Evolutionary conservation across 2,113 vertebrate genomes (phyloP).

Genomic region (Halcyon senegalensis): DNA sequence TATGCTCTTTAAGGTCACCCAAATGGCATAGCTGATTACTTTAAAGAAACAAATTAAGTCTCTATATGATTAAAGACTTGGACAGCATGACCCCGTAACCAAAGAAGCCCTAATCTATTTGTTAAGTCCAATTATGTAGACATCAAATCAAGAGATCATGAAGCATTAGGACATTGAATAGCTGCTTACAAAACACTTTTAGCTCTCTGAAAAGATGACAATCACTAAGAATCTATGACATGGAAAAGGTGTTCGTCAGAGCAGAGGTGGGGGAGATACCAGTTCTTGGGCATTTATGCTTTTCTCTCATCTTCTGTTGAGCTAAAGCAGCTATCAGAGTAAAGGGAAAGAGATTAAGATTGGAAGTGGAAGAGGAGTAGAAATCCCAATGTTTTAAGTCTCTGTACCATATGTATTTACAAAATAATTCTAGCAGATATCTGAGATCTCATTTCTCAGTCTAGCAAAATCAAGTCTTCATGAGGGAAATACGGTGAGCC

Average conservation of each 20-base stretch:
- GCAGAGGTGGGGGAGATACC: background rate
- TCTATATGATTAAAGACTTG: constrained; percentile 27
- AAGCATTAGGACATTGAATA: background rate
- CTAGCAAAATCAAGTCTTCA: background rate
- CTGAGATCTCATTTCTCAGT: background rate
- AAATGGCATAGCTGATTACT: constrained; percentile 13
- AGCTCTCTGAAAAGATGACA: constrained; percentile 9
- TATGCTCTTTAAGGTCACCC: constrained; percentile 12
- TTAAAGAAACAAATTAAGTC: constrained; percentile 31
- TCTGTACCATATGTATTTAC: background rate
- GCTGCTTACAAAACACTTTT: background rate
- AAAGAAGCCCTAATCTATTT: constrained; percentile 39
- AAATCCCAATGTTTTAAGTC: background rate
- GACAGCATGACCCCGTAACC: background rate
- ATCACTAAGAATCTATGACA: background rate
- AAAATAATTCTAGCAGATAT: background rate
- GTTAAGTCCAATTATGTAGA: constrained; percentile 63
- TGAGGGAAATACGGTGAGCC: background rate
- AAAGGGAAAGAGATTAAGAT: background rate
- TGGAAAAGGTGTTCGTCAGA: background rate
- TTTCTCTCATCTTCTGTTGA: background rate
- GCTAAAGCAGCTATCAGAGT: background rate
- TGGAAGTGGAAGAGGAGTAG: background rate
- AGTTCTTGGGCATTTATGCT: background rate
- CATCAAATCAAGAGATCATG: constrained; percentile 30